Evolutionary conservation across 1,140 invertebrate species (phyloP).

Genomic region (Armadillidium nasatum): DNA sequence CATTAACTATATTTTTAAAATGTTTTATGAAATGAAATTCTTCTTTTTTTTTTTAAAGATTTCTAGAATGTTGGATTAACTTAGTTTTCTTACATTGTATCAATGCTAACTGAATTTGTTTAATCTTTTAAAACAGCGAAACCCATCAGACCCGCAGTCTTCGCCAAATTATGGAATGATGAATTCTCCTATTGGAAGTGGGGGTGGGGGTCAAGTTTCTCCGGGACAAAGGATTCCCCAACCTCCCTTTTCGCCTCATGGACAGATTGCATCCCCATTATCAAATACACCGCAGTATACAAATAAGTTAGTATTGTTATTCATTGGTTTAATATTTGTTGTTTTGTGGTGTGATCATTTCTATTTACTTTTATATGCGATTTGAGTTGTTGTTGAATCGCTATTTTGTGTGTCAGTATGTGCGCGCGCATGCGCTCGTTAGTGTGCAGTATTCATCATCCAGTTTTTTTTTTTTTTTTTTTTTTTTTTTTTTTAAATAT

Average conservation of each 20-base stretch:
- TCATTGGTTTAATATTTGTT: background rate
- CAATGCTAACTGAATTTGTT: background rate
- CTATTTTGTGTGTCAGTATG: too few relatives aligned
- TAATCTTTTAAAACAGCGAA: background rate
- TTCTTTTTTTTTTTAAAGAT: too few relatives aligned
- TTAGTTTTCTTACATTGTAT: background rate
- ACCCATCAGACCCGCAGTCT: background rate
- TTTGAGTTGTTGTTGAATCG: too few relatives aligned
- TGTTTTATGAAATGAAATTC: too few relatives aligned
- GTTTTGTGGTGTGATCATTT: too few relatives aligned
- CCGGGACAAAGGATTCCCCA: background rate
- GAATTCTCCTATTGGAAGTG: background rate
- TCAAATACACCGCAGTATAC: background rate
- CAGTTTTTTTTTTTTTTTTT: too few relatives aligned
- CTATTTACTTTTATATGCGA: too few relatives aligned
- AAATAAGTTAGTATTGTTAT: background rate
- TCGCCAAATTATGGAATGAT: constrained; percentile 7
- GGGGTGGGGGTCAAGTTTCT: background rate
- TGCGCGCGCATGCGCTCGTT: too few relatives aligned
- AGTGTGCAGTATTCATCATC: too few relatives aligned
- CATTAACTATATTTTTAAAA: too few relatives aligned
- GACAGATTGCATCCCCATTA: background rate
- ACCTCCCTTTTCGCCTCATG: background rate
- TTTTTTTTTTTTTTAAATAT: too few relatives aligned
- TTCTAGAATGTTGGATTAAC: too few relatives aligned